A percentile compares a stretch with the other conserved stretches of the same genome.
These are phyloP conservation scores for Myotis brandtii DNA, from an alignment of 2,113 vertebrate genomes.

Conservation along the genomic window DNA sequence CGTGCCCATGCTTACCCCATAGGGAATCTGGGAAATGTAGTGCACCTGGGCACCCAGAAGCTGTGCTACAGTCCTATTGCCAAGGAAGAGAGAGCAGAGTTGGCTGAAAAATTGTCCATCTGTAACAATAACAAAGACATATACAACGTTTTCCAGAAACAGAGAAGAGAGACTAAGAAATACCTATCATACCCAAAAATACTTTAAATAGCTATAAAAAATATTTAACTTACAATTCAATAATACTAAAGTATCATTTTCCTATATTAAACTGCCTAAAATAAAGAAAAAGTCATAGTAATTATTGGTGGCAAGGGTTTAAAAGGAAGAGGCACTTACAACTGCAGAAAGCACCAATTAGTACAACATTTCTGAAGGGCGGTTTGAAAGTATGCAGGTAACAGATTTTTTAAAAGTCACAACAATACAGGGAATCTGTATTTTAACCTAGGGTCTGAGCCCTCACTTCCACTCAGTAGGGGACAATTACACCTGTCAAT, in stretches of 20 bases:
- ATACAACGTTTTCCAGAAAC: neutral
- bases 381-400: neutral
- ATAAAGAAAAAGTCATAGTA: neutral
- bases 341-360: neutral
- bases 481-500: neutral
- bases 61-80: neutral
- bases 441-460: neutral
- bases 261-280: neutral
- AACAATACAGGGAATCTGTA: conserved; percentile 36
- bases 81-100: neutral
- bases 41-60: neutral
- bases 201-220: conserved; percentile 19
- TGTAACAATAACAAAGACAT: conserved; percentile 1
- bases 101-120: neutral
- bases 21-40: neutral
- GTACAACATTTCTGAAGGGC: neutral
- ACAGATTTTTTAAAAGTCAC: neutral
- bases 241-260: neutral
- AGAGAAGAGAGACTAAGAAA: conserved; percentile 14
- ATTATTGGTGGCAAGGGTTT: neutral
- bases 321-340: neutral
- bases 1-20: neutral
- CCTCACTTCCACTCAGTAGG: neutral
- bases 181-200: neutral
- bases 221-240: neutral